Base-by-base conservation (phyloP, 2,888 invertebrate species). In the Synergus laeviventris region DNA sequence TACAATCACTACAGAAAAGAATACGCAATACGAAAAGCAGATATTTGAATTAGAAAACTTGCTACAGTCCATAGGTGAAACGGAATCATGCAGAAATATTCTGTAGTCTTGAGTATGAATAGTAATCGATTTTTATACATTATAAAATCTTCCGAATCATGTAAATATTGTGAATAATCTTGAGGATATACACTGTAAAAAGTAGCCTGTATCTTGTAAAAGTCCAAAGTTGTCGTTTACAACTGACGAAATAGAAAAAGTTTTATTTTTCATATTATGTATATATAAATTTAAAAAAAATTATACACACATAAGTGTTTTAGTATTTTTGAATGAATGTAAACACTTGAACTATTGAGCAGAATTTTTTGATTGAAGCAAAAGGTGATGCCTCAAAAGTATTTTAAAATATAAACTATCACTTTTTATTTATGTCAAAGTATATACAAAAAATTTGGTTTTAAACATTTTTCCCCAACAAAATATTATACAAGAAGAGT, bases 11-110 rank as follows among this genome's bases (percentile, higher is more conserved):
- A 31, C 9, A 9, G 49, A 70, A 4, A 31, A 31, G 24, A 70
- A 70, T 70, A 31, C 5, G n/a, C 70, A 31, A 4, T 54, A 70
- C 5, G 70, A 70, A 70, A 49, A n/a, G 11, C 70, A 70, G 31
- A 70, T 70, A 24, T 5, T 16, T 54, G 31, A 49, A 49, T 49
- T 70, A 45, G 16, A 49, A 31, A 70, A 70, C 4, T 70, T 70
- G 31, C 5, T 70, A 9, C 12, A 49, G 31, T 49, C 21, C 16
- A n/a, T 62, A 11, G 18, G 21, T 36, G 31, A 70, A 12, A 49
- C 8, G n/a, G 45, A 49, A 24, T 31, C 3, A 16, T n/a, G 31
- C 11, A 54, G 36, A 49, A 24, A 31, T 49, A 70, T 16, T 70
- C 12, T 24, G 5, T 24, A 24, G 21, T 14, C 12, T 4, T 59